These are phyloP conservation scores for Ataeniobius toweri DNA, from an alignment of 2,797 vertebrate species.

Conservation along the genomic window DNA sequence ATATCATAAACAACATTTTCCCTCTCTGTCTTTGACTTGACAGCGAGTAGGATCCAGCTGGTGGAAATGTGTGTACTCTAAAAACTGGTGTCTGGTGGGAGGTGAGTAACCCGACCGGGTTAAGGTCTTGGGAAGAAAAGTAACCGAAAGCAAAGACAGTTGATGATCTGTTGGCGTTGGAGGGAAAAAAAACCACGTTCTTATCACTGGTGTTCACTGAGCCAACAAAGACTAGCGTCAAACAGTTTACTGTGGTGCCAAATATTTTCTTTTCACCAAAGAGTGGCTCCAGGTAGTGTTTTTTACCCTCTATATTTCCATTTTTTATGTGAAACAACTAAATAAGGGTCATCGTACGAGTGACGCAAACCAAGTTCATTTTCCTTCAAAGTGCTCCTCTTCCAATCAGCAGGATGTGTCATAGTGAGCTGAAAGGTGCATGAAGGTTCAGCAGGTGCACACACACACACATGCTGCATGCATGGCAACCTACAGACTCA, in stretches of 20 bases:
- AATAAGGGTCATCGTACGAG: neutral
- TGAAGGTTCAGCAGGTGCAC: slow-evolving; percentile 20
- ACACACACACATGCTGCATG: neutral
- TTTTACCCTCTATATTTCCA: neutral
- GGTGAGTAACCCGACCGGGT: slow-evolving; percentile 1
- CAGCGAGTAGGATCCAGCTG: neutral
- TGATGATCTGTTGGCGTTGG: slow-evolving; percentile 18
- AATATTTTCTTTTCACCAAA: neutral
- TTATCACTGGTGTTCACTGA: slow-evolving; percentile 21
- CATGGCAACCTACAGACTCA: neutral
- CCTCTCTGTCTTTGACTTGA: neutral
- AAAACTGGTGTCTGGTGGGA: slow-evolving; percentile 15
- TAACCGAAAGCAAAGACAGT: slow-evolving; percentile 26
- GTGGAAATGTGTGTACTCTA: slow-evolving; percentile 9
- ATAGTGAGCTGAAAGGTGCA: neutral
- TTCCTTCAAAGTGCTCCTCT: slow-evolving; percentile 1
- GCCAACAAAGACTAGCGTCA: slow-evolving; percentile 30
- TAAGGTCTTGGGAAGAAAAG: slow-evolving; percentile 48
- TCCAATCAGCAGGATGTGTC: neutral
- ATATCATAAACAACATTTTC: neutral
- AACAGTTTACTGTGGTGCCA: neutral
- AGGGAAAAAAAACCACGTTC: neutral
- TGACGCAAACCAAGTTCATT: neutral
- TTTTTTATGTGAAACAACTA: neutral
- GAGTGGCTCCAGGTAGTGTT: neutral